These are phyloP conservation scores for Drosophila baimaii DNA, from an alignment of 1,140 invertebrate species.

Conservation along the genomic window DNA sequence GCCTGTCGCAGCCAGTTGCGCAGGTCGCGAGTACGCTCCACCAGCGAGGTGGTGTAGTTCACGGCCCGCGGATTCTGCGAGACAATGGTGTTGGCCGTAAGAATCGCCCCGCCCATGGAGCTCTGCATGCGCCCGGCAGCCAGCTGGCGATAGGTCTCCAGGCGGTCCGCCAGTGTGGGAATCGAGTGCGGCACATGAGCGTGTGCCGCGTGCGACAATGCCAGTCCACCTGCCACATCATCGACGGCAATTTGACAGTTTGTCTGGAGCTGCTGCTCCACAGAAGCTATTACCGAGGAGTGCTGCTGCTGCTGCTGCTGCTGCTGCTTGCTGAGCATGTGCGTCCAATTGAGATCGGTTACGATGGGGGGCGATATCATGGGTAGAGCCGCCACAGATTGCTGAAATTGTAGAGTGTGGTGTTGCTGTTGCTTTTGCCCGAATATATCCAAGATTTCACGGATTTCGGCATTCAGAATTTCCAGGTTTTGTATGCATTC, in stretches of 20 bases:
- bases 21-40: conserved; percentile 88
- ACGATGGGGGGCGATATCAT: conserved; percentile 85
- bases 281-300: conserved; percentile 13
- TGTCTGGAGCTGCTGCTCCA: conserved; percentile 10
- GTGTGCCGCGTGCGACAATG: not conserved
- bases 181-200: conserved; percentile 83
- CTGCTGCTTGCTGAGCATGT: conserved; percentile 68
- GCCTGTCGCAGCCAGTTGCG: conserved; percentile 87
- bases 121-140: conserved; percentile 76
- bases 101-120: conserved; percentile 69
- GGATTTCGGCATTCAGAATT: conserved; percentile 89
- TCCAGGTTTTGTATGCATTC: conserved; percentile 89
- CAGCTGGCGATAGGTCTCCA: conserved; percentile 85
- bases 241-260: conserved; percentile 10
- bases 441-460: conserved; percentile 89
- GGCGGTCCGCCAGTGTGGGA: conserved; percentile 85
- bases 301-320: conserved; percentile 41
- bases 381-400: conserved; percentile 81
- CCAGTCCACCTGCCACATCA: not conserved
- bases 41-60: conserved; percentile 86
- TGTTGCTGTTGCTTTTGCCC: conserved; percentile 86
- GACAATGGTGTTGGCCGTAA: conserved; percentile 84
- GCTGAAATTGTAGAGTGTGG: conserved; percentile 84
- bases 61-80: conserved; percentile 84
- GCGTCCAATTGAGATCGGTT: conserved; percentile 86